Evolutionary conservation across 2,888 invertebrate species (phyloP).

Genomic region (Ceramica pisi): DNA sequence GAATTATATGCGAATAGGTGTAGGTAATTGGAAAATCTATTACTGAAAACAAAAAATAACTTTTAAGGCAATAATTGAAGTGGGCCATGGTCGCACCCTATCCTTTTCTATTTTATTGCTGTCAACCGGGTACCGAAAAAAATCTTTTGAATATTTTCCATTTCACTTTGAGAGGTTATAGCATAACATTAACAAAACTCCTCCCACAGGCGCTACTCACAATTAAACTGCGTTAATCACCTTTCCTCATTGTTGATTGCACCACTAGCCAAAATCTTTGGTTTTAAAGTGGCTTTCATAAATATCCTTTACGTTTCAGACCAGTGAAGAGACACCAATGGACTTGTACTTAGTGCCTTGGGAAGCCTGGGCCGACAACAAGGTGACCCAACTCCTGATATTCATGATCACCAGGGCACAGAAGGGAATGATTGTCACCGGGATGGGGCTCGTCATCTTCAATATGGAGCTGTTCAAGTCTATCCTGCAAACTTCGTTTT

Average conservation of each 20-base stretch:
- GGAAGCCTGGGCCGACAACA: constrained; percentile 75
- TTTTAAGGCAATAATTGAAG: no score
- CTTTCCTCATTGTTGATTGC: not conserved
- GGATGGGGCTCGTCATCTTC: constrained; percentile 76
- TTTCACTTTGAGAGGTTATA: not conserved
- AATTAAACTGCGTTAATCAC: not conserved
- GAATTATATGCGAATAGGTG: not conserved
- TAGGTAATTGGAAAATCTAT: not conserved
- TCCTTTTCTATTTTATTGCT: no score
- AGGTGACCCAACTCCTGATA: constrained; percentile 72
- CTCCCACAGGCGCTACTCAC: not conserved
- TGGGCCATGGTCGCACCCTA: no score
- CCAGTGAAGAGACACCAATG: constrained; percentile 72
- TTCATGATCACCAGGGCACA: constrained; percentile 81
- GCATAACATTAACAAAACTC: not conserved
- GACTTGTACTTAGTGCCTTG: constrained; percentile 77
- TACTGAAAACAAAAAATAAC: not conserved
- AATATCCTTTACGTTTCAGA: constrained; percentile 66
- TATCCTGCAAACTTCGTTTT: constrained; percentile 82
- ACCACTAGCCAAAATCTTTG: not conserved
- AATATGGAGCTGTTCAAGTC: constrained; percentile 83
- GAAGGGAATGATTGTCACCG: constrained; percentile 75
- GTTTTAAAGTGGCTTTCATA: no score
- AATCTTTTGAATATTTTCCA: no score
- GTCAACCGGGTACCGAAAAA: no score